Conservation (phyloP, 2,797 vertebrate genomes). For the Stomatorhinus walkeri region DNA sequence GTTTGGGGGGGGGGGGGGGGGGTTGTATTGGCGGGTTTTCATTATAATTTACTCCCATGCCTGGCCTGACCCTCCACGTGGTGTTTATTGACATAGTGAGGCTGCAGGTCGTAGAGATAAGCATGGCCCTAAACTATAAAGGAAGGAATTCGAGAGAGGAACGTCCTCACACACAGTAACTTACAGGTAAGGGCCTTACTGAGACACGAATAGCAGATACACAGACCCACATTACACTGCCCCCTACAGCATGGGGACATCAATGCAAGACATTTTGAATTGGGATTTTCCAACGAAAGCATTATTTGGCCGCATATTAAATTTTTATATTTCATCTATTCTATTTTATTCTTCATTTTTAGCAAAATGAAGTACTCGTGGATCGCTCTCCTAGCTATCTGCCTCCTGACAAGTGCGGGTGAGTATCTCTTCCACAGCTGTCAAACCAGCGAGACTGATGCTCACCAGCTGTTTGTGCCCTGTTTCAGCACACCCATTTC, state of each 20-base stretch:
- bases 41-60: not conserved
- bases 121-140: not conserved
- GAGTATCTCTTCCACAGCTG: not conserved
- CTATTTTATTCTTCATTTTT: not conserved
- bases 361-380: not conserved
- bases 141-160: not conserved
- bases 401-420: not conserved
- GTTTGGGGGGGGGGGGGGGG: not conserved
- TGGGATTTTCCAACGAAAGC: not conserved
- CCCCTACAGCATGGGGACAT: not conserved
- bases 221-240: not conserved
- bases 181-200: not conserved
- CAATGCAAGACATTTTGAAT: not conserved
- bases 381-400: not conserved
- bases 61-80: conserved; percentile 61
- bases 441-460: not conserved
- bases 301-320: not conserved
- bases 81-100: conserved; percentile 62
- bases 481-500: not conserved
- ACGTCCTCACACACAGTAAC: not conserved
- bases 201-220: not conserved
- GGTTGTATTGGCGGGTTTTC: not conserved
- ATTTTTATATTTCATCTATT: not conserved
- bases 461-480: not conserved
- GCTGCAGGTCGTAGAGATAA: conserved; percentile 37